A percentile compares a stretch with the other conserved stretches of the same genome.
phyloP scores from a whole-genome alignment of 2,113 vertebrate genomes.

The Spilogale gracilis region DNA sequence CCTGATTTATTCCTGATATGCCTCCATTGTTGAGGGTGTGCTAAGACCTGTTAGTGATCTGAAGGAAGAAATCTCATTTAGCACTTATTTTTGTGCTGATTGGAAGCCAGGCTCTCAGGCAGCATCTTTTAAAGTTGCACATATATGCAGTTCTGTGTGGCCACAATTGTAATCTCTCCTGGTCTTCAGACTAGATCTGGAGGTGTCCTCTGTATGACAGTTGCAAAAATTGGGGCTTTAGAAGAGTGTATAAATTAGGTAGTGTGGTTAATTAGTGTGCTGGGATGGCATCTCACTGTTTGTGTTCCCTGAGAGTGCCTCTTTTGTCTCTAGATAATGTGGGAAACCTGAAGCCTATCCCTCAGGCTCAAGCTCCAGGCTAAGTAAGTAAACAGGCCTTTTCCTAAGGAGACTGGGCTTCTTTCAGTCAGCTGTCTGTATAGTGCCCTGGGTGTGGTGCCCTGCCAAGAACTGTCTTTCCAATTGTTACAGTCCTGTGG shows the following conservation, averaged over 20 bases:
- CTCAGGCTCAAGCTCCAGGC: background rate
- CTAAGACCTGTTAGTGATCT: background rate
- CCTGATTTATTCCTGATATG: background rate
- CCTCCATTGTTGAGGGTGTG: background rate
- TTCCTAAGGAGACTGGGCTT: background rate
- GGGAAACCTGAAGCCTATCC: background rate
- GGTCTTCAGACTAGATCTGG: background rate
- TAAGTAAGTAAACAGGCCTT: background rate
- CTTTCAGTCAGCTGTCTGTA: background rate
- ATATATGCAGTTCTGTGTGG: background rate
- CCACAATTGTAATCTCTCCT: background rate
- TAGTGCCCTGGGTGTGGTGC: background rate
- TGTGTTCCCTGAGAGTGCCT: background rate
- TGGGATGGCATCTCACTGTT: background rate
- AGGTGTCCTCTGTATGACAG: background rate
- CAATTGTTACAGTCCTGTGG: background rate
- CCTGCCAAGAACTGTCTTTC: background rate
- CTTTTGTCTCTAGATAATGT: background rate
- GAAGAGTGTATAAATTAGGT: background rate
- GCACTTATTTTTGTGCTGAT: background rate
- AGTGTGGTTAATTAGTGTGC: background rate
- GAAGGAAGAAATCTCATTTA: background rate
- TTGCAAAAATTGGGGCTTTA: background rate
- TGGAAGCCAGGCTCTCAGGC: background rate
- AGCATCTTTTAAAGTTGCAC: background rate